Percentiles rank a stretch among this genome's conserved stretches.
Evolutionary conservation across 1,140 invertebrate species (phyloP).

Genomic region (Drosophila sechellia): DNA sequence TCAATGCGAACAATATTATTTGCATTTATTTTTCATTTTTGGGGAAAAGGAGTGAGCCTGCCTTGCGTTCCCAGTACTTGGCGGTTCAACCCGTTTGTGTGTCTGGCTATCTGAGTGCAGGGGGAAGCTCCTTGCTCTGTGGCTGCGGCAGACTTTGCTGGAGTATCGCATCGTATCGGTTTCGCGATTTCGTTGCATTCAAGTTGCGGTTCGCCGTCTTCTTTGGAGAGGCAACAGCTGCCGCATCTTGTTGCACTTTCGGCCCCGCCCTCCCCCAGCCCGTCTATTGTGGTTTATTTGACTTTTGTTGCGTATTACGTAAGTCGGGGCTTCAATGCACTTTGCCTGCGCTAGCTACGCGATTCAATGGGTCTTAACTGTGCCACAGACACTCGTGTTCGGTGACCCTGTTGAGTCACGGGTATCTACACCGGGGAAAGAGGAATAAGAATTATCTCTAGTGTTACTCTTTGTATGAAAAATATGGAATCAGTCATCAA

Average conservation of each 20-base stretch:
- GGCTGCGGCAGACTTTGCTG: slow-evolving; percentile 5
- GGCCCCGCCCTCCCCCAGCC: not conserved
- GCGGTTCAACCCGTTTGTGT: not conserved
- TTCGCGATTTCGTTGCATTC: slow-evolving; percentile 34
- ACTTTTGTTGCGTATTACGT: slow-evolving; percentile 74
- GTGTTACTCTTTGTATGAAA: too few relatives aligned
- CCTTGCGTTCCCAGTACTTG: slow-evolving; percentile 25
- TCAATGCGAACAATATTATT: slow-evolving; percentile 68
- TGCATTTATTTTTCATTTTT: slow-evolving; percentile 65
- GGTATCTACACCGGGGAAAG: slow-evolving; percentile 10
- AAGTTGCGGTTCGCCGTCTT: slow-evolving; percentile 34
- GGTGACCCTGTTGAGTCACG: slow-evolving; percentile 13
- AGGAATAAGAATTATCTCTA: not conserved
- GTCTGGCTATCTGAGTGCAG: not conserved
- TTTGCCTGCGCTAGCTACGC: slow-evolving; percentile 30
- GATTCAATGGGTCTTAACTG: slow-evolving; percentile 56
- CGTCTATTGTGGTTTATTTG: slow-evolving; percentile 64
- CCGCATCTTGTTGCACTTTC: slow-evolving; percentile 42
- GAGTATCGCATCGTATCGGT: slow-evolving; percentile 29
- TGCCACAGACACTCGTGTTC: slow-evolving; percentile 48
- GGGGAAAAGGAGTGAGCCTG: slow-evolving; percentile 9
- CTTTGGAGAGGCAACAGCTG: slow-evolving; percentile 37
- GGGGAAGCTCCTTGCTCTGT: slow-evolving; percentile 16
- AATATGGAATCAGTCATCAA: too few relatives aligned
- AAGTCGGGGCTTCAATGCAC: slow-evolving; percentile 49